A percentile compares a stretch with the other conserved stretches of the same genome.
Conservation (phyloP, 2,888 invertebrate species). For the Drosophila imparisetae region DNA sequence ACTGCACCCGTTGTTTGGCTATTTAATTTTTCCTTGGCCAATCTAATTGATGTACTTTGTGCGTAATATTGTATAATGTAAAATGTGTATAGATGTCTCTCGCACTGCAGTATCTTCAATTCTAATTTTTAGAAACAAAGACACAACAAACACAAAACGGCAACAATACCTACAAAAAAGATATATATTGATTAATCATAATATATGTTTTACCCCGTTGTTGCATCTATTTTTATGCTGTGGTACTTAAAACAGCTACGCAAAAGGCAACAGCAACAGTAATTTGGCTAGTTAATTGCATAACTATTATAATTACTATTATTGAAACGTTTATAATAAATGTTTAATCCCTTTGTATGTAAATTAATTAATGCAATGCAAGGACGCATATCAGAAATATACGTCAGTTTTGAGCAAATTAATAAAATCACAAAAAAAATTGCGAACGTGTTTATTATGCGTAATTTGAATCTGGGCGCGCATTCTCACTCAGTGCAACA, state of each 20-base stretch:
- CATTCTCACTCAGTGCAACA: neutral
- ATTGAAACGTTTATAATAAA: conserved; percentile 68
- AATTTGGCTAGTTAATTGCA: conserved; percentile 63
- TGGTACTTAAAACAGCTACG: conserved; percentile 71
- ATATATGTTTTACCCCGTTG: conserved; percentile 62
- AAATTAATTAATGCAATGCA: conserved; percentile 63
- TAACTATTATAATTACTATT: conserved; percentile 67
- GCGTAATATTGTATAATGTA: conserved; percentile 65
- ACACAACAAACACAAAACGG: conserved; percentile 22
- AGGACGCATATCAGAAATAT: conserved; percentile 55
- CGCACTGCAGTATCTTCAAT: conserved; percentile 41
- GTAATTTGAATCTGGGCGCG: neutral
- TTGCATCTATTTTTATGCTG: conserved; percentile 63
- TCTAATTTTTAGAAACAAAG: conserved; percentile 43
- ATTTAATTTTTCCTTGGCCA: conserved; percentile 27
- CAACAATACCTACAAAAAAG: conserved; percentile 29
- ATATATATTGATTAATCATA: conserved; percentile 39
- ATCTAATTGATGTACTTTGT: conserved; percentile 40
- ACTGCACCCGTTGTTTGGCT: conserved; percentile 53
- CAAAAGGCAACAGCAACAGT: conserved; percentile 60
- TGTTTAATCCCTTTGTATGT: conserved; percentile 77
- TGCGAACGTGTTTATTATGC: neutral
- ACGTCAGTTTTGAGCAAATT: conserved; percentile 72
- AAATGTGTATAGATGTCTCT: conserved; percentile 63
- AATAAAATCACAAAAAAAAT: conserved; percentile 54